Conservation (phyloP, 2,888 invertebrate genomes). For the Coecobrya sp. region DNA sequence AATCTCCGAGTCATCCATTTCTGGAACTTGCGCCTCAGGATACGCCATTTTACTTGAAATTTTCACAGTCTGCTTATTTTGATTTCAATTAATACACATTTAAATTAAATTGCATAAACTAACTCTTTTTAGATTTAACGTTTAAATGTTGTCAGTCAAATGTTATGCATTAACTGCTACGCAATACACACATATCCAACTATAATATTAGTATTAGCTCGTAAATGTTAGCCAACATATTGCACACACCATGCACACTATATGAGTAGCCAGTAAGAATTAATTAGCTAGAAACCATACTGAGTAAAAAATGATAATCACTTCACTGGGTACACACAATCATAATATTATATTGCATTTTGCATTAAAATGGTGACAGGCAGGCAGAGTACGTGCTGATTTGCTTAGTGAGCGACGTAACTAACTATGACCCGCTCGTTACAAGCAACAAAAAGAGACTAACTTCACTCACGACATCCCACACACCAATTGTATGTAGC, state of each 20-base stretch:
- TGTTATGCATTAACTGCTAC: background rate
- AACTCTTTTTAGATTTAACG: background rate
- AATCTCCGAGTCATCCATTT: constrained; percentile 91
- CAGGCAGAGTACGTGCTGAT: background rate
- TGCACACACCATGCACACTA: background rate
- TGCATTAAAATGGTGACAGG: constrained; percentile 17
- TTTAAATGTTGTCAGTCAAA: background rate
- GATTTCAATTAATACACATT: background rate
- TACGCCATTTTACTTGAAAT: constrained; percentile 19
- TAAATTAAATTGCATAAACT: background rate
- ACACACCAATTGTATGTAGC: constrained; percentile 9
- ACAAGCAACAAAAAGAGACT: constrained; percentile 61
- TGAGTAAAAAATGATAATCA: constrained; percentile 40
- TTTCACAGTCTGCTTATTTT: background rate
- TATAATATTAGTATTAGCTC: too few relatives aligned
- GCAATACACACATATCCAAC: too few relatives aligned
- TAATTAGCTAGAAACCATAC: constrained; percentile 56
- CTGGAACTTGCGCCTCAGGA: constrained; percentile 56
- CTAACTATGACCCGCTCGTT: constrained; percentile 42
- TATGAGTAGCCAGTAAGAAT: constrained; percentile 47
- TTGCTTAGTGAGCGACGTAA: background rate
- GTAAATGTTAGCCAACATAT: background rate
- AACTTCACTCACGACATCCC: constrained; percentile 47
- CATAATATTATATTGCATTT: too few relatives aligned
- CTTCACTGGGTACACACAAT: background rate